phyloP scores from a whole-genome alignment of 2,113 vertebrate species.

The Pristiophorus japonicus region DNA sequence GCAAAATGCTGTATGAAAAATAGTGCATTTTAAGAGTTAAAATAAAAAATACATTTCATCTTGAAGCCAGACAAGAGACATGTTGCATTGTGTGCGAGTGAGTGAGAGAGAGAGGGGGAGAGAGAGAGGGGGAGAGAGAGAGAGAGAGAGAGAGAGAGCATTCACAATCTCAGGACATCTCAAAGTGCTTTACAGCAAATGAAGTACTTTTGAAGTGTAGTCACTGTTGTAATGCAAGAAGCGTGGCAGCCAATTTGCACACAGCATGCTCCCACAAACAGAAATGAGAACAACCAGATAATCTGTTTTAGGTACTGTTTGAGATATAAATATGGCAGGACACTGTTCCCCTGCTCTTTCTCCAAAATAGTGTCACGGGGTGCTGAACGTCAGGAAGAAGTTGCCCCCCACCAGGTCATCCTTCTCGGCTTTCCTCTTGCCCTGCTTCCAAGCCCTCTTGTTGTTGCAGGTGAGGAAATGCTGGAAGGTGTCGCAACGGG shows the following conservation, averaged over 20 bases:
- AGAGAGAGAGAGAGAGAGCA: not conserved
- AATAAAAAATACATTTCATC: slow-evolving; percentile 48
- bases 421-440: too few species aligned
- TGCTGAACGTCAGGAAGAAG: too few species aligned
- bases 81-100: too few species aligned
- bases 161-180: too few species aligned
- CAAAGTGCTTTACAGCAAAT: not conserved
- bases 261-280: not conserved
- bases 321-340: too few species aligned
- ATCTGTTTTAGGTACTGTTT: not conserved
- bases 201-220: not conserved
- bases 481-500: too few species aligned
- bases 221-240: not conserved
- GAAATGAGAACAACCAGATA: not conserved
- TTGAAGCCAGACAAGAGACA: not conserved
- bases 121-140: not conserved
- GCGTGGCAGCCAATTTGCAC: not conserved
- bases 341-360: too few species aligned
- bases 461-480: too few species aligned
- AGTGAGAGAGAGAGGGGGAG: not conserved
- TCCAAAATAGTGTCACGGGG: too few species aligned
- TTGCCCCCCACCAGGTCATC: too few species aligned
- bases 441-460: too few species aligned
- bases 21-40: slow-evolving; percentile 45
- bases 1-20: slow-evolving; percentile 50